These are phyloP conservation scores for Acanthopleura granulata DNA, from an alignment of 2,888 invertebrate species.

Conservation along the genomic window DNA sequence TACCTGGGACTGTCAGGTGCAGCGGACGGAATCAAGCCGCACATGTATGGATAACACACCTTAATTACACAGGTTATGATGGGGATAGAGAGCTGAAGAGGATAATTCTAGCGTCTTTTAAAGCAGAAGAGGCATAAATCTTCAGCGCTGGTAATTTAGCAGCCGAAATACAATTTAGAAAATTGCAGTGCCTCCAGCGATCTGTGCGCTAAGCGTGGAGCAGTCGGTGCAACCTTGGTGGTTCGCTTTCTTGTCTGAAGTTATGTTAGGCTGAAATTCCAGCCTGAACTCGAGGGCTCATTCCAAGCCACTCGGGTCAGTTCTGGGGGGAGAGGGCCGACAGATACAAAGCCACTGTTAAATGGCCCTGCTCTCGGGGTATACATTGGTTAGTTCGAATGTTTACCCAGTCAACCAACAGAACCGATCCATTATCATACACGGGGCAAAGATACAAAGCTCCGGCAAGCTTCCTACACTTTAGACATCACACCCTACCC, in stretches of 20 bases:
- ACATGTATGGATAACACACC: too few species aligned
- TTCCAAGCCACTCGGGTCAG: neutral
- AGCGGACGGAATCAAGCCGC: too few species aligned
- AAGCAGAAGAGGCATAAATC: too few species aligned
- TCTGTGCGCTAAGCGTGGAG: neutral
- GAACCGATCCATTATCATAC: neutral
- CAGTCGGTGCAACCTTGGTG: neutral
- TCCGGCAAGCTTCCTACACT: neutral
- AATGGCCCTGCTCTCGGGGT: neutral
- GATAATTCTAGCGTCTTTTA: too few species aligned
- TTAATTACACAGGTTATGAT: too few species aligned
- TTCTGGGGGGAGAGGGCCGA: neutral
- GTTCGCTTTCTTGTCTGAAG: neutral
- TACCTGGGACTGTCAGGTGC: too few species aligned
- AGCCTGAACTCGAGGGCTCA: constrained; percentile 2
- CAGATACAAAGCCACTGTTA: neutral
- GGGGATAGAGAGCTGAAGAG: too few species aligned
- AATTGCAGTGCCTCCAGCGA: neutral
- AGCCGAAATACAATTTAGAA: neutral
- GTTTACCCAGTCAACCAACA: constrained; percentile 10
- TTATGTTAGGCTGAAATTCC: neutral
- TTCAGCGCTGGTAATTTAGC: too few species aligned
- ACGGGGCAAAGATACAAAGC: neutral
- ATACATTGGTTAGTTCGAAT: neutral
- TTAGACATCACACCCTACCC: neutral